Base-by-base conservation (phyloP, 2,113 vertebrate species). In the Ageneiosus marmoratus region DNA sequence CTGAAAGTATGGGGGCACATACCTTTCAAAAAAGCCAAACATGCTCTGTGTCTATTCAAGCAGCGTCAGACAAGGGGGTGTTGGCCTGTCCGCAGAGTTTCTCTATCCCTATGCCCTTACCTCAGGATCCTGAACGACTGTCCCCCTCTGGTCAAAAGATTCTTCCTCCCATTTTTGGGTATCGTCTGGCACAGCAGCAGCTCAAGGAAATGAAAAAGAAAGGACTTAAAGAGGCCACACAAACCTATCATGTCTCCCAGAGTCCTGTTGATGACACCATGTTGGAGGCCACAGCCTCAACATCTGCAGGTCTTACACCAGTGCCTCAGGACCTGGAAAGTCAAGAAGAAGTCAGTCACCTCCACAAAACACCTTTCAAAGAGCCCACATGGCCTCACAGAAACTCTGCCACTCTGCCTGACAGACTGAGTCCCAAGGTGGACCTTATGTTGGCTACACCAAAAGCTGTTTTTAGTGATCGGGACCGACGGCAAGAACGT, bases 161-260 rank as follows among this genome's bases (percentile, higher is more conserved):
- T 83, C 91, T 98, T 83, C 98, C 98, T 0, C 95, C 98, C 0
- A 94, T 98, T 88, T 99, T 98, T 88, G 97, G 98, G 91, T 99
- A 99, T 87, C 96, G 95, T 10, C 90, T 99, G 16, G 98, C 98
- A 34, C 98, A 99, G 87, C 97, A 97, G 88, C 98, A 99, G 91
- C 82, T 99, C 85, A 99, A 99, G 76, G 97, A 99, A 88, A 99
- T 99, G 98, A 98, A 98, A 89, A 98, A 95, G 90, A 96, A 95
- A 60, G 98, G 97, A 1, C 90, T 99, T 81, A 98, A 94, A 0
- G 97, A 99, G 84, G 95, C 96, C 77, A 99, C 97, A 20, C 96
- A 96, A 74, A 89, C 98, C 77, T 99, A 99, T 88, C 97, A 98
- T 0, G 97, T 99, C 27, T 98, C 97, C 58, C 97, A 96, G 88